Evolutionary conservation across 2,888 invertebrate genomes (phyloP), one percentile per base, ranked within the genome.

Genomic region (Oscheius sp.): DNA sequence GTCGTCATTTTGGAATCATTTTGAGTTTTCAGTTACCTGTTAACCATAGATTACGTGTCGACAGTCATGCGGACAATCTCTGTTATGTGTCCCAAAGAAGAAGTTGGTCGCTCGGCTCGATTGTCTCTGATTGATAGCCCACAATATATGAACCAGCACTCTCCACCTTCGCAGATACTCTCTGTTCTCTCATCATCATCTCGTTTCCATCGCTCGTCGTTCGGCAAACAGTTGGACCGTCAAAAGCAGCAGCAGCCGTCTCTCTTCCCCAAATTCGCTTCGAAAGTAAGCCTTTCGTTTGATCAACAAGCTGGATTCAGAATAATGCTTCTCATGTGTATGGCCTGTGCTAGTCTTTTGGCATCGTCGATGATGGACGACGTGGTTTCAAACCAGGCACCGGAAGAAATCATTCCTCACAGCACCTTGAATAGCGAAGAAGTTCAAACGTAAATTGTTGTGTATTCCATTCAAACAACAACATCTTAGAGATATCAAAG

Each of bases 331-430:
- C 35, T 55, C 2, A 55, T 68, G 68, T 68, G 68, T 21, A 35
- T 68, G 21, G 68, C 68, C 35, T 68, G 68, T 37, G 68, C 68
- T 4, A 68, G 33, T 21, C 42, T 68, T 7, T n/a, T 68, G 42
- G 68, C 68, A 2, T 68, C 68, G 7, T 68, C 68, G n/a, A 35
- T 53, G 53, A 35, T 68, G 35, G 53, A 66, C 21, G 68, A 68
- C 42, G 48, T 50, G 33, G 37, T 37, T 9, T 21, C 29, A 29
- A 29, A 57, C 29, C 57, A 29, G 32, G 32, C 32, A 57, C 9
- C 13, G 57, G 42, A 42, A 7, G 57, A 33, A 21, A 21, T 57
- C 9, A 21, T 57, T 13, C 57, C 57, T 29, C 57, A 57, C 33
- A 57, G 57, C 29, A 57, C 57, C 9, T 10, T 29, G 10, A 21